These are phyloP conservation scores for Leiothrix lutea DNA, from an alignment of 2,113 vertebrate species.

Conservation along the genomic window DNA sequence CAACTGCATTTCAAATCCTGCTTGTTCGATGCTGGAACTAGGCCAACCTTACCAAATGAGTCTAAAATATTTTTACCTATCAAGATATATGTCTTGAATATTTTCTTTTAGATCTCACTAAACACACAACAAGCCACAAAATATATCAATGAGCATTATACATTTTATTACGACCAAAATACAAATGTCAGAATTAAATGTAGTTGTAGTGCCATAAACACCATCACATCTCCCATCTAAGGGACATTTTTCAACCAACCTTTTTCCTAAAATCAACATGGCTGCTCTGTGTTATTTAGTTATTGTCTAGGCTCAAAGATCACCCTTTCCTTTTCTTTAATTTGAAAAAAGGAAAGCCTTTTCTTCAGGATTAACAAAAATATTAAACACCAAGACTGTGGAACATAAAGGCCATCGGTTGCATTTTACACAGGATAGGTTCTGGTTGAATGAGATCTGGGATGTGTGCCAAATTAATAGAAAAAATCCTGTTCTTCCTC, in stretches of 20 bases:
- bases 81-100: not conserved
- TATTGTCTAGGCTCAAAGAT: constrained; percentile 56
- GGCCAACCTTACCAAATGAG: not conserved
- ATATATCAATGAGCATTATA: not conserved
- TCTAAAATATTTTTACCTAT: not conserved
- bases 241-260: not conserved
- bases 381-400: constrained; percentile 74
- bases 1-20: not conserved
- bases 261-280: constrained; percentile 23
- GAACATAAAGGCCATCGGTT: constrained; percentile 85
- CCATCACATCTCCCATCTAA: not conserved
- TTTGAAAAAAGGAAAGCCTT: constrained; percentile 51
- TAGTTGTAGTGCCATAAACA: not conserved
- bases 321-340: constrained; percentile 37
- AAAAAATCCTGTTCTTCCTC: constrained; percentile 89
- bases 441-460: constrained; percentile 97
- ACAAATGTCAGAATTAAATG: not conserved
- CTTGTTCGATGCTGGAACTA: not conserved
- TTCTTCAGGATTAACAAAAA: constrained; percentile 68
- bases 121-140: not conserved
- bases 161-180: not conserved
- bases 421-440: constrained; percentile 87
- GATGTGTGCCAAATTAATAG: constrained; percentile 93
- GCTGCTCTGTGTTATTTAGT: constrained; percentile 40
- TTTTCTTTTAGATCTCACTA: not conserved